A percentile compares a stretch with the other conserved stretches of the same genome.
phyloP scores from a whole-genome alignment of 2,888 invertebrate genomes.

The Lissonota sp. region DNA sequence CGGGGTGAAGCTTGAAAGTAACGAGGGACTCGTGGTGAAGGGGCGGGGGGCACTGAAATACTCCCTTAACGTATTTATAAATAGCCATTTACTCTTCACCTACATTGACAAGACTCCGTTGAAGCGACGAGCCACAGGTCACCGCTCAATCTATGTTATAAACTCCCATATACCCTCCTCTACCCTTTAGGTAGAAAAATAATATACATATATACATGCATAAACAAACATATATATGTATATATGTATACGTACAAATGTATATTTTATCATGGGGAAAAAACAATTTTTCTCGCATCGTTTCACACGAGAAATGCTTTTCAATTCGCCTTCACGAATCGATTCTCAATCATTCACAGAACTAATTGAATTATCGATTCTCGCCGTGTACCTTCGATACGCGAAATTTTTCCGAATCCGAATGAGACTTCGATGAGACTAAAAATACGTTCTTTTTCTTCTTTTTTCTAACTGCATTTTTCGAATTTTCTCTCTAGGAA shows the following conservation, averaged over 20 bases:
- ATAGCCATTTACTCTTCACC: conserved; percentile 82
- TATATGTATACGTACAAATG: neutral
- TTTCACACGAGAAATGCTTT: conserved; percentile 51
- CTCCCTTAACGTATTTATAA: conserved; percentile 77
- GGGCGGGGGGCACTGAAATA: conserved; percentile 66
- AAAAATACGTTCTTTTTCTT: conserved; percentile 3
- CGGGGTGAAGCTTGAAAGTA: conserved; percentile 29
- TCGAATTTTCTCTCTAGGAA: conserved; percentile 6
- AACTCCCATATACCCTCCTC: conserved; percentile 57
- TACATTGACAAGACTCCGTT: conserved; percentile 83
- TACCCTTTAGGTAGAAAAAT: neutral
- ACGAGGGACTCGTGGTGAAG: conserved; percentile 53
- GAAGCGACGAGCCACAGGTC: conserved; percentile 84
- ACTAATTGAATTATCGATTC: conserved; percentile 57
- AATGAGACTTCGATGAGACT: neutral
- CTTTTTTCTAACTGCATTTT: neutral
- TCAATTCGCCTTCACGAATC: conserved; percentile 41
- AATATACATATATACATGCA: neutral
- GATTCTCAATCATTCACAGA: conserved; percentile 60
- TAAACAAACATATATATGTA: neutral
- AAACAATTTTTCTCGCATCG: conserved; percentile 56
- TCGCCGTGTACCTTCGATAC: neutral
- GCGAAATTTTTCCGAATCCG: neutral
- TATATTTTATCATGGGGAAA: conserved; percentile 44
- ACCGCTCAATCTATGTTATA: conserved; percentile 82